These are phyloP conservation scores for Drosophila ustulata DNA, from an alignment of 2,888 invertebrate genomes.

Conservation along the genomic window DNA sequence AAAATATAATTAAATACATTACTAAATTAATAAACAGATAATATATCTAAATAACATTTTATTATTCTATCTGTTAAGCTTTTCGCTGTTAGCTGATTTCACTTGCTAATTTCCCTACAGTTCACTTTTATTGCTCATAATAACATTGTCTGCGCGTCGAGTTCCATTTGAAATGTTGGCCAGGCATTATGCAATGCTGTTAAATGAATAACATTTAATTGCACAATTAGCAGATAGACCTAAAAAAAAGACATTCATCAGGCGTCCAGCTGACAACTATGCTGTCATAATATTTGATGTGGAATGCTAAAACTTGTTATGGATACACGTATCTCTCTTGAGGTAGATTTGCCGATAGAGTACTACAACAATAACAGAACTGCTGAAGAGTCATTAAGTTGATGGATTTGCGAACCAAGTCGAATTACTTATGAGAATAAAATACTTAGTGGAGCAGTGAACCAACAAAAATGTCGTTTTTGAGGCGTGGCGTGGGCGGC, in stretches of 20 bases:
- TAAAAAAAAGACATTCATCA: slow-evolving; percentile 8
- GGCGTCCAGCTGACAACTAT: neutral
- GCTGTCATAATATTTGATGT: slow-evolving; percentile 9
- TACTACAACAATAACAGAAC: neutral
- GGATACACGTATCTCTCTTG: neutral
- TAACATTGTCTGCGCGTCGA: neutral
- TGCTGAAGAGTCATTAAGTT: slow-evolving; percentile 12
- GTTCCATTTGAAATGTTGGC: slow-evolving; percentile 1
- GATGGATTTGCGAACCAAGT: neutral
- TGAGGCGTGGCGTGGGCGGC: slow-evolving; percentile 41
- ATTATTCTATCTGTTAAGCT: too few species aligned
- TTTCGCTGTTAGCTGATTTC: neutral
- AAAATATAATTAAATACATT: too few species aligned
- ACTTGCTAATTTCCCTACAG: neutral
- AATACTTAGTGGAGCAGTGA: slow-evolving; percentile 15
- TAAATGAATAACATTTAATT: slow-evolving; percentile 8
- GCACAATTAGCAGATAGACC: slow-evolving; percentile 16
- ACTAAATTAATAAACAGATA: too few species aligned
- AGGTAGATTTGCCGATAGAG: neutral
- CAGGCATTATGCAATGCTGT: slow-evolving; percentile 1
- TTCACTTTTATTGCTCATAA: neutral
- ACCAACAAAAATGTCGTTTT: neutral
- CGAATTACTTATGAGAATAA: neutral
- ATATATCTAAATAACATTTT: too few species aligned
- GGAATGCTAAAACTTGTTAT: neutral